Evolutionary conservation across 2,113 vertebrate species (phyloP).

Genomic region (Osmerus mordax): DNA sequence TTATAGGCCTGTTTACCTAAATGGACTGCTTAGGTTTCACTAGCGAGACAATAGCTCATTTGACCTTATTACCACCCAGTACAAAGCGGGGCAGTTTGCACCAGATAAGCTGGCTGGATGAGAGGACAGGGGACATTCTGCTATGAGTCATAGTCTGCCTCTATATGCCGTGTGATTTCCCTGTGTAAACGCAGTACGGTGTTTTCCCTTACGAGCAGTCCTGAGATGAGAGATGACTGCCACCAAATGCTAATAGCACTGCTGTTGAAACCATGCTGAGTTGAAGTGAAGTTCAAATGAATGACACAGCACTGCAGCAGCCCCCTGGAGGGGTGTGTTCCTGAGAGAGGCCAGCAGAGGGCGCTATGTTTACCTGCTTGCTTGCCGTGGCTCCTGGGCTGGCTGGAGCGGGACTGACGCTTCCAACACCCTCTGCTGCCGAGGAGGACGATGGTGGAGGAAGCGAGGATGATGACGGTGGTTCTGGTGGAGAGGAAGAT

Average conservation of each 20-base stretch:
- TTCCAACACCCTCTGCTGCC: slow-evolving; percentile 33
- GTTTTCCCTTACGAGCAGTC: too few relatives aligned
- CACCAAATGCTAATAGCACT: too few relatives aligned
- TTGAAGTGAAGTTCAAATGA: too few relatives aligned
- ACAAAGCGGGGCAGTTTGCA: slow-evolving; percentile 25
- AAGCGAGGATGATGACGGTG: slow-evolving; percentile 50
- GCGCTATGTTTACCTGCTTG: slow-evolving; percentile 64
- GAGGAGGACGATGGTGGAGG: slow-evolving; percentile 37
- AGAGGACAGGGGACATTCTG: not conserved
- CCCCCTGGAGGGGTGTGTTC: not conserved
- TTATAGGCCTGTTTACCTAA: slow-evolving; percentile 65
- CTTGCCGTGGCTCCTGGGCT: slow-evolving; percentile 46
- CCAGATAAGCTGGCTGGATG: not conserved
- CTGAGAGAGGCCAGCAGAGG: not conserved
- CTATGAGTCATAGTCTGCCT: not conserved
- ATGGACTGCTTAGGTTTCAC: slow-evolving; percentile 55
- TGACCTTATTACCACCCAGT: slow-evolving; percentile 53
- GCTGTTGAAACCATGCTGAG: too few relatives aligned
- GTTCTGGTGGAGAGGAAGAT: slow-evolving; percentile 48
- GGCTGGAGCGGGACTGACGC: slow-evolving; percentile 37
- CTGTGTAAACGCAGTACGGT: too few relatives aligned
- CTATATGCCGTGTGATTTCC: not conserved
- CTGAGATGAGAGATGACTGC: too few relatives aligned
- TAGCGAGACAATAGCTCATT: slow-evolving; percentile 56
- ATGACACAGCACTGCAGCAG: too few relatives aligned